Evolutionary conservation across 2,113 vertebrate species (phyloP).

Genomic region (Oplegnathus fasciatus): DNA sequence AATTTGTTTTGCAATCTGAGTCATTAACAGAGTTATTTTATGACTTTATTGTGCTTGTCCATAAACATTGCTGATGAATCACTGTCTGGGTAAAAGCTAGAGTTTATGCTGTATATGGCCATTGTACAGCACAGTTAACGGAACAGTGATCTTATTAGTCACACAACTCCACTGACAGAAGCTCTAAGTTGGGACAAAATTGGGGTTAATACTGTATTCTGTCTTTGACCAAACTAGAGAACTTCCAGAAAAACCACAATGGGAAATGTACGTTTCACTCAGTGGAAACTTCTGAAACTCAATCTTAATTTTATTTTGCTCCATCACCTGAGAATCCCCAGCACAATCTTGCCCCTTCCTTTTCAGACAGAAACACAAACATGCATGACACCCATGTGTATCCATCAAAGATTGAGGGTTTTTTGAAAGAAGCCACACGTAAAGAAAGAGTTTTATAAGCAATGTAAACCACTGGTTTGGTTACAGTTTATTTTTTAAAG

Average conservation of each 20-base stretch:
- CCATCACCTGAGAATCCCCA: constrained; percentile 20
- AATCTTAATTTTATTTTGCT: constrained; percentile 29
- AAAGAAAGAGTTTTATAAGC: neutral
- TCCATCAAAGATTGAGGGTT: neutral
- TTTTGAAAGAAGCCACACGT: constrained; percentile 18
- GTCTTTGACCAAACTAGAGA: neutral
- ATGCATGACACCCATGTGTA: neutral
- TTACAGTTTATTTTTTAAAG: constrained; percentile 35
- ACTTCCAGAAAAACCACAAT: constrained; percentile 12
- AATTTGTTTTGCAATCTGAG: constrained; percentile 21
- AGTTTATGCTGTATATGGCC: neutral
- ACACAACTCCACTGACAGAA: neutral
- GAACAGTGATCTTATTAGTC: constrained; percentile 49
- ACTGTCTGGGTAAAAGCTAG: neutral
- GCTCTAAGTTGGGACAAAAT: constrained; percentile 28
- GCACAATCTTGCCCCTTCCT: neutral
- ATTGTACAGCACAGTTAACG: constrained; percentile 10
- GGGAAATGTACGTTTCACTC: constrained; percentile 33
- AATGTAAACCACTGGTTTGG: constrained; percentile 26
- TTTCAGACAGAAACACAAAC: constrained; percentile 27
- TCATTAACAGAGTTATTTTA: constrained; percentile 35
- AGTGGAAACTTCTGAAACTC: constrained; percentile 50
- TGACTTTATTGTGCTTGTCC: neutral
- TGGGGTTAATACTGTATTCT: constrained; percentile 12
- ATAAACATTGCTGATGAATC: neutral